Percentiles rank a stretch among this genome's conserved stretches.
Evolutionary conservation across 1,140 invertebrate species (phyloP).

Genomic region (Neodiprion pinetum): DNA sequence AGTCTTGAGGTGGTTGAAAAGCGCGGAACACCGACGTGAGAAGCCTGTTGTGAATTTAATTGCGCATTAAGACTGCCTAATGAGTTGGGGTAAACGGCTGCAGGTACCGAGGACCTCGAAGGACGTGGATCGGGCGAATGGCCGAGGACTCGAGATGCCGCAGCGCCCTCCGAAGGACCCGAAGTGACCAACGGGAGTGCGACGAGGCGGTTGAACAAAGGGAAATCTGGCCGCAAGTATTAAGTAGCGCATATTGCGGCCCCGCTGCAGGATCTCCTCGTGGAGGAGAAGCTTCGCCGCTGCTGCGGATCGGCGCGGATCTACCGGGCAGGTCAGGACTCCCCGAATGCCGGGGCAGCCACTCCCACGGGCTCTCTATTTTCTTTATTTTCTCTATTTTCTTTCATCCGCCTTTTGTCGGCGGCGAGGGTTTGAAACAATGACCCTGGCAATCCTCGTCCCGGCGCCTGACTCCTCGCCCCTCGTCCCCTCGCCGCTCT

Average conservation of each 20-base stretch:
- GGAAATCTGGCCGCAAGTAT: conserved; percentile 1
- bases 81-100: conserved; percentile 44
- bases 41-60: conserved; percentile 37
- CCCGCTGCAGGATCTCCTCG: neutral
- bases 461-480: neutral
- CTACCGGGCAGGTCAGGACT: conserved; percentile 1
- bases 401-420: neutral
- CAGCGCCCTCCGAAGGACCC: conserved; percentile 24
- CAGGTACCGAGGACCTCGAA: conserved; percentile 12
- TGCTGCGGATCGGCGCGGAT: neutral
- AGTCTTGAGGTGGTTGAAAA: conserved; percentile 12
- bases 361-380: conserved; percentile 3
- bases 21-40: conserved; percentile 17
- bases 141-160: conserved; percentile 25
- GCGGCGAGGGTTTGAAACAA: neutral
- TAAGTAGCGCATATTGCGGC: neutral
- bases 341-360: neutral
- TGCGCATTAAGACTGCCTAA: conserved; percentile 39
- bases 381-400: conserved; percentile 6
- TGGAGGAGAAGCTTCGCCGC: too few relatives aligned
- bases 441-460: conserved; percentile 4
- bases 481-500: too few relatives aligned
- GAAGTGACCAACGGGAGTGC: neutral
- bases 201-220: conserved; percentile 4
- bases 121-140: too few relatives aligned